phyloP scores from a whole-genome alignment of 1,140 invertebrate species.

The Aphaenogaster ashmeadi region DNA sequence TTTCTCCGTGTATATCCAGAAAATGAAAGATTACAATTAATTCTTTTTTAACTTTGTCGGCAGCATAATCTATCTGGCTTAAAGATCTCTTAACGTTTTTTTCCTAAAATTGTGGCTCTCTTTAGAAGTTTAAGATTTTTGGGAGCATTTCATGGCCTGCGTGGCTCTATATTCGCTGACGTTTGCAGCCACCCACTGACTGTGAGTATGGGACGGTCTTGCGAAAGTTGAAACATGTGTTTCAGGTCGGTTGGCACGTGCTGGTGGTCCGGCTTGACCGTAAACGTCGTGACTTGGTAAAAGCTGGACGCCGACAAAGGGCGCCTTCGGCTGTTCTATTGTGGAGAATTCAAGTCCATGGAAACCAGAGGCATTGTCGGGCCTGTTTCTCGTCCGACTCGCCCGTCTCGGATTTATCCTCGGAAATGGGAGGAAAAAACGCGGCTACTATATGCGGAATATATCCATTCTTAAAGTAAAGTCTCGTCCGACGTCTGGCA shows the following conservation, averaged over 20 bases:
- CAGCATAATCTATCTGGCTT: not conserved
- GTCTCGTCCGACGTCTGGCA: not conserved
- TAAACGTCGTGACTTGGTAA: slow-evolving; percentile 71
- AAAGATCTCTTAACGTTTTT: not conserved
- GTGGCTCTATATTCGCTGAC: not conserved
- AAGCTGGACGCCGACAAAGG: slow-evolving; percentile 82
- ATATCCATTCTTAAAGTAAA: slow-evolving; percentile 4
- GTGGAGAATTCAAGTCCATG: slow-evolving; percentile 74
- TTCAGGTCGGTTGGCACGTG: slow-evolving; percentile 78
- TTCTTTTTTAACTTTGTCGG: not conserved
- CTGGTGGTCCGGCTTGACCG: slow-evolving; percentile 81
- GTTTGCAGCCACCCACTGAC: not conserved
- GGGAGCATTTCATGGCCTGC: not conserved
- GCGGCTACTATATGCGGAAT: not conserved
- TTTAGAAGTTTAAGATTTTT: not conserved
- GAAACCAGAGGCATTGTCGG: slow-evolving; percentile 80
- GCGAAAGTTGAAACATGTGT: slow-evolving; percentile 82
- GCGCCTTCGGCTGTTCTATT: slow-evolving; percentile 78
- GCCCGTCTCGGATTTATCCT: slow-evolving; percentile 77
- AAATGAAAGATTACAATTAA: not conserved
- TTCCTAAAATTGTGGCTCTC: not conserved
- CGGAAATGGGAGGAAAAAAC: slow-evolving; percentile 50
- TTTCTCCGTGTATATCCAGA: not conserved
- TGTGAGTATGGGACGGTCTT: slow-evolving; percentile 56
- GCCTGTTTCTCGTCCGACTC: slow-evolving; percentile 77